These are phyloP conservation scores for Eristalis tenax DNA, from an alignment of 2,888 invertebrate species.

Conservation along the genomic window DNA sequence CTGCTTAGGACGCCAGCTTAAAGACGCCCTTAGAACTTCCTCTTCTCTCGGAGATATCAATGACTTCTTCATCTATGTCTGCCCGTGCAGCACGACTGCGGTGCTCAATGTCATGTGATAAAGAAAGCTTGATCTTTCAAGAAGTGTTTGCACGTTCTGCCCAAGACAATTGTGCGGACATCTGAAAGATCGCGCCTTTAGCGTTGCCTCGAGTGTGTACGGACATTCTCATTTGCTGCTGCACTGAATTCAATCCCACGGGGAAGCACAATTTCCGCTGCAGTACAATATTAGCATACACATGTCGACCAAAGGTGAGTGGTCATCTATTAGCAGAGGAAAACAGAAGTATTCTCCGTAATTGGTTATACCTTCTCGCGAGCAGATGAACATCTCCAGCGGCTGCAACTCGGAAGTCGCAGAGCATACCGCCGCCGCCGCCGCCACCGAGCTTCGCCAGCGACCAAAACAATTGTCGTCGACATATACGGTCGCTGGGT, in stretches of 20 bases:
- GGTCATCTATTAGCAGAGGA: background rate
- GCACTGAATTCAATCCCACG: background rate
- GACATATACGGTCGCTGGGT: slow-evolving; percentile 39
- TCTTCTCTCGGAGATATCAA: no score
- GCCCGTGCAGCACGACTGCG: no score
- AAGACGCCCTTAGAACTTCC: no score
- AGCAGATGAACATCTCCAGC: background rate
- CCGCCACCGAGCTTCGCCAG: background rate
- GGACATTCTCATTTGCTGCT: background rate
- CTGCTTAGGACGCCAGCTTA: no score
- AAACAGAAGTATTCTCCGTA: background rate
- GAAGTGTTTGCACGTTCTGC: no score
- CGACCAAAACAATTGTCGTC: slow-evolving; percentile 53
- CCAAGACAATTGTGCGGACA: no score
- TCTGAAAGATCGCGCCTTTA: no score
- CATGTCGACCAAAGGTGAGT: background rate
- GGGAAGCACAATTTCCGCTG: background rate
- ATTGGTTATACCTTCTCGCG: background rate
- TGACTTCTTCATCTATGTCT: no score
- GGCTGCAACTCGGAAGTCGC: background rate
- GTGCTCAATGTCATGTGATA: no score
- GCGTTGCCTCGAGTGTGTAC: no score
- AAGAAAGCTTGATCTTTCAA: no score
- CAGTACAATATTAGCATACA: background rate
- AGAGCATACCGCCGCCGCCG: background rate